phyloP scores from a whole-genome alignment of 2,797 vertebrate species.

The Hemitrygon akajei region DNA sequence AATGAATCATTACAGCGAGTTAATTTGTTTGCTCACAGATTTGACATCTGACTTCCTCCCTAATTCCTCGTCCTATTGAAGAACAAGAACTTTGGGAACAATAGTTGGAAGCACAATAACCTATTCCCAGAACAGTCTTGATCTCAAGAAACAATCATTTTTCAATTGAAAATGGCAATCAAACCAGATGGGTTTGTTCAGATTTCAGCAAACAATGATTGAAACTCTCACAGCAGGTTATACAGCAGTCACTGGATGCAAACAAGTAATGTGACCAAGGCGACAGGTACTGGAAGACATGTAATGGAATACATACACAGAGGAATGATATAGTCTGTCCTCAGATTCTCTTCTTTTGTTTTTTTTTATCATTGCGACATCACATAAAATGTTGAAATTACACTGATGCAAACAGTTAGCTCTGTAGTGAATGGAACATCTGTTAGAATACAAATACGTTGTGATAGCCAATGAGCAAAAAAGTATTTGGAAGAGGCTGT shows the following conservation, averaged over 20 bases:
- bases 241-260: neutral
- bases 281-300: neutral
- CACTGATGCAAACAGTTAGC: neutral
- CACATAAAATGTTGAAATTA: neutral
- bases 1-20: neutral
- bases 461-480: neutral
- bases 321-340: neutral
- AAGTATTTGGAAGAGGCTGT: neutral
- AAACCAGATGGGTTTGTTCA: neutral
- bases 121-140: neutral
- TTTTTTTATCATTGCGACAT: neutral
- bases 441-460: neutral
- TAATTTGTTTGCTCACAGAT: neutral
- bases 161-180: neutral
- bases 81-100: neutral
- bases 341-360: neutral
- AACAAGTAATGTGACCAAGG: neutral
- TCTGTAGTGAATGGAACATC: conserved; percentile 6
- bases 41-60: neutral
- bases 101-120: neutral
- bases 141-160: neutral
- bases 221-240: neutral
- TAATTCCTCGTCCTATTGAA: neutral
- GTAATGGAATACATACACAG: neutral
- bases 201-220: neutral